phyloP scores from a whole-genome alignment of 2,113 vertebrate genomes.

The Callospermophilus lateralis region DNA sequence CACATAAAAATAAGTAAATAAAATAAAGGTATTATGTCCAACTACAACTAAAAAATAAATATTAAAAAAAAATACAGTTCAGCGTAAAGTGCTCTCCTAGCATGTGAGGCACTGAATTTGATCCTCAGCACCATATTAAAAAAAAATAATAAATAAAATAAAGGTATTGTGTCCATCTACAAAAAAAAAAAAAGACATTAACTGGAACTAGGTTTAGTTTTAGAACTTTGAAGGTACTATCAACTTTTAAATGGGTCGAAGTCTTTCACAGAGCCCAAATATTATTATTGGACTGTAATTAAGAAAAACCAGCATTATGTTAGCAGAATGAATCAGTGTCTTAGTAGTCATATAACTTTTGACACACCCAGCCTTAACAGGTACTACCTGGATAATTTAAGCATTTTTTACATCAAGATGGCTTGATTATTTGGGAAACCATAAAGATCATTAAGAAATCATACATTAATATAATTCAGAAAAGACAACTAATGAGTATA shows the following conservation, averaged over 20 bases:
- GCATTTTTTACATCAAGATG: constrained; percentile 2
- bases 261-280: not conserved
- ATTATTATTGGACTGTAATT: not conserved
- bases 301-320: not conserved
- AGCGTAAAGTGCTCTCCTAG: no score
- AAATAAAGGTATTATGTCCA: no score
- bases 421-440: constrained; percentile 42
- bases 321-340: not conserved
- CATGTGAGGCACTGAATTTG: no score
- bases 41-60: no score
- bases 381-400: not conserved
- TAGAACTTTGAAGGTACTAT: not conserved
- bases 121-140: no score
- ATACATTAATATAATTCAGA: not conserved
- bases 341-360: constrained; percentile 1
- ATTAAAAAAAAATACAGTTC: no score
- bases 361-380: not conserved
- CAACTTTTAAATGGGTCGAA: constrained; percentile 21
- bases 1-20: no score
- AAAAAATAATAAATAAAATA: no score
- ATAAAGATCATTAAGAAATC: constrained; percentile 20
- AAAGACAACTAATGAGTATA: not conserved
- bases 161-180: no score
- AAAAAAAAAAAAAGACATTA: not conserved
- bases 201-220: not conserved